Evolutionary conservation across 2,888 invertebrate species (phyloP).

Genomic region (Agapostemon virescens): DNA sequence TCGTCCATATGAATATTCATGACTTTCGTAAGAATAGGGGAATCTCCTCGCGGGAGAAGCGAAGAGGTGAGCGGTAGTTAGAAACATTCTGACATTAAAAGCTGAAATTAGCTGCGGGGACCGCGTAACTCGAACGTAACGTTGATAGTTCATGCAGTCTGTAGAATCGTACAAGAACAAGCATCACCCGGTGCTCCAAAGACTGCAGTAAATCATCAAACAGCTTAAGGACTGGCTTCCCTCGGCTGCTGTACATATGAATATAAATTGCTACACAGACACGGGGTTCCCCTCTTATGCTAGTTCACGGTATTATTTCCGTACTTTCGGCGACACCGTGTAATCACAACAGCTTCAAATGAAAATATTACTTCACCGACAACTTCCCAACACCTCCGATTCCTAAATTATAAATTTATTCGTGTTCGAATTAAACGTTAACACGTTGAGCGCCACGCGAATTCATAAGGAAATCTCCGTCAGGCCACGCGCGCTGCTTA

Average conservation of each 20-base stretch:
- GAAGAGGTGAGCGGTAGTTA: constrained; percentile 33
- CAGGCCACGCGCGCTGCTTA: no score
- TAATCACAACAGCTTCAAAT: constrained; percentile 1
- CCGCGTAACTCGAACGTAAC: constrained; percentile 32
- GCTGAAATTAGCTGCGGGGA: constrained; percentile 43
- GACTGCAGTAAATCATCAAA: constrained; percentile 44
- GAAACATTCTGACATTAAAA: constrained; percentile 54
- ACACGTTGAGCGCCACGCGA: no score
- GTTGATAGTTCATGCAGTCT: constrained; percentile 28
- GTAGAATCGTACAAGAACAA: constrained; percentile 53
- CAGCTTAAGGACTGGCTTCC: constrained; percentile 29
- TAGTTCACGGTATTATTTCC: constrained; percentile 24
- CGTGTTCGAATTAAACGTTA: neutral
- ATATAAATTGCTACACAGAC: constrained; percentile 48
- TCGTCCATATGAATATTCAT: constrained; percentile 49
- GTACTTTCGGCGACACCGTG: constrained; percentile 28
- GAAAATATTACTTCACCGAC: neutral
- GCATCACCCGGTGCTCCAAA: constrained; percentile 36
- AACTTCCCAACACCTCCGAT: neutral
- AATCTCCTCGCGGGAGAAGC: constrained; percentile 29
- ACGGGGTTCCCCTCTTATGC: constrained; percentile 20
- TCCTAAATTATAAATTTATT: neutral
- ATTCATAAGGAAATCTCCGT: no score
- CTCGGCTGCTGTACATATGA: constrained; percentile 31
- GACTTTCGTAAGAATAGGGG: constrained; percentile 49